Conservation (phyloP, 2,888 invertebrate genomes). For the Hartigia nigra region DNA sequence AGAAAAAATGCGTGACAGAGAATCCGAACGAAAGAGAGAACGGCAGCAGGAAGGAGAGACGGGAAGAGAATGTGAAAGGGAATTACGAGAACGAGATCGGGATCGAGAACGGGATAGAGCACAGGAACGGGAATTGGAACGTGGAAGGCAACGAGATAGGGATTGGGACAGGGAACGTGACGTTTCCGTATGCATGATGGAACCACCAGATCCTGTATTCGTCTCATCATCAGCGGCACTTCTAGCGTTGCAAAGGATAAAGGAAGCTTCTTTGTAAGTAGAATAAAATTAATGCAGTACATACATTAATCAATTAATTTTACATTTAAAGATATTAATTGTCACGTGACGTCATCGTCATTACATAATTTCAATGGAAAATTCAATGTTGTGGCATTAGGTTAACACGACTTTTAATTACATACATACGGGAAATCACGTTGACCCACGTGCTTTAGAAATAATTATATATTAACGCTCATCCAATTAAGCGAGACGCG, state of each 20-base stretch:
- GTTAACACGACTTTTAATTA: not conserved
- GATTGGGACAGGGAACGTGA: constrained; percentile 50
- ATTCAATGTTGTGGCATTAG: not conserved
- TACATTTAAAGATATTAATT: not conserved
- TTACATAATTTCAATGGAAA: not conserved
- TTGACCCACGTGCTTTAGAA: constrained; percentile 20
- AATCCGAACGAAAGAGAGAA: constrained; percentile 41
- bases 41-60: constrained; percentile 28
- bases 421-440: not conserved
- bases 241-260: constrained; percentile 69
- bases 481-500: constrained; percentile 23
- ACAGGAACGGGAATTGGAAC: constrained; percentile 35
- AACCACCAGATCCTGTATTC: constrained; percentile 61
- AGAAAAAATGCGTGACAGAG: constrained; percentile 44
- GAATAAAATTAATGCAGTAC: not conserved
- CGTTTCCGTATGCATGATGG: constrained; percentile 60
- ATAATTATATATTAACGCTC: constrained; percentile 20
- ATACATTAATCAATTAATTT: not conserved
- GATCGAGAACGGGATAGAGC: constrained; percentile 24
- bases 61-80: constrained; percentile 31
- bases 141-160: constrained; percentile 47
- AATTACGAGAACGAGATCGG: constrained; percentile 13
- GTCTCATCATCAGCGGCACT: constrained; percentile 67
- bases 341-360: not conserved
- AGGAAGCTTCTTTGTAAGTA: constrained; percentile 69